Conservation (phyloP, 2,113 vertebrate species). For the Paradisaea rubra region DNA sequence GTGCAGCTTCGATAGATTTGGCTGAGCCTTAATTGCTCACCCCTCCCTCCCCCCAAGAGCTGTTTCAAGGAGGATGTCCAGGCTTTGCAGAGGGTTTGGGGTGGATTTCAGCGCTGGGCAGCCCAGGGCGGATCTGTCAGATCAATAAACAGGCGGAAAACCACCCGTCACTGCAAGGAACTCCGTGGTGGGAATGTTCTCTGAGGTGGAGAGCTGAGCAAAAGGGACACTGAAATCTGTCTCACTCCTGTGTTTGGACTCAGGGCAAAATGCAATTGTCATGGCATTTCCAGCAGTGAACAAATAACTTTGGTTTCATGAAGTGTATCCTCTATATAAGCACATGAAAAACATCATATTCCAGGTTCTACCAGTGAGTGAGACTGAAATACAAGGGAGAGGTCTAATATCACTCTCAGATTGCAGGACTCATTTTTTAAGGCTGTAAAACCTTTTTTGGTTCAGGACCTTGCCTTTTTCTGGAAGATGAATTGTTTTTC, state of each 20-base stretch:
- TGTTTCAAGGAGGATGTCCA: neutral
- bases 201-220: neutral
- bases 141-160: neutral
- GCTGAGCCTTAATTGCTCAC: neutral
- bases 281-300: neutral
- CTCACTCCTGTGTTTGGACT: neutral
- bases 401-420: neutral
- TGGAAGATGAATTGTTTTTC: neutral
- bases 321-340: fast-evolving
- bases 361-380: neutral
- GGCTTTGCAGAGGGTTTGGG: neutral
- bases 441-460: neutral
- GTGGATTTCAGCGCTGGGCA: neutral
- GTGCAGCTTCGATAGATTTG: neutral
- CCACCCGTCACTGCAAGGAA: fast-evolving
- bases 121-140: neutral
- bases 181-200: neutral
- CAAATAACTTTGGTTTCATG: neutral
- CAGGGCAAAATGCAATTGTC: neutral
- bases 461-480: neutral
- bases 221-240: neutral
- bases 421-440: neutral
- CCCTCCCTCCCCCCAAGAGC: neutral
- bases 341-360: fast-evolving
- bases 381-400: neutral